Evolutionary conservation across 2,113 vertebrate genomes (phyloP).

Genomic region (Trochalopteron elliotii): DNA sequence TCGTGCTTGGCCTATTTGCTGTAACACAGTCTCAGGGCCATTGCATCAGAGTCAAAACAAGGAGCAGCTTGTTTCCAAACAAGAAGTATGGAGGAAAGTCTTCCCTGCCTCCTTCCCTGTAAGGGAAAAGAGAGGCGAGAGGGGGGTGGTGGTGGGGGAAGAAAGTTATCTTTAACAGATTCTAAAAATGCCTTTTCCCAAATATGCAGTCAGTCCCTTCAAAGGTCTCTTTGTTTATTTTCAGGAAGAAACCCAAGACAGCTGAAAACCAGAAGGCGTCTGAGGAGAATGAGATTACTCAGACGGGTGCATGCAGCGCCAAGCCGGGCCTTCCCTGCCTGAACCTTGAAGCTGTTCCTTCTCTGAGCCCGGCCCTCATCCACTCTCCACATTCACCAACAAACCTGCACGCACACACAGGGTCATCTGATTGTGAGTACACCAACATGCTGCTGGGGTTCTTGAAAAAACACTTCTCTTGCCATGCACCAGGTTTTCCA

Average conservation of each 20-base stretch:
- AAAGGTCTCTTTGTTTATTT: conserved; percentile 85
- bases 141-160: neutral
- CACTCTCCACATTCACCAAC: conserved; percentile 87
- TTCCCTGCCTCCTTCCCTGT: conserved; percentile 56
- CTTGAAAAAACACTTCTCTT: neutral
- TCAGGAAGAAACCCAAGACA: conserved; percentile 86
- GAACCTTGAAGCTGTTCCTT: conserved; percentile 86
- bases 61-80: conserved; percentile 79
- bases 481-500: neutral
- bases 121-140: conserved; percentile 33
- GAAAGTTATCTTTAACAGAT: conserved; percentile 84
- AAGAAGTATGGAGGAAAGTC: conserved; percentile 74
- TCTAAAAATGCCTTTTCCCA: conserved; percentile 85
- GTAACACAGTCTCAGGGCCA: conserved; percentile 70
- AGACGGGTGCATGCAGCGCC: conserved; percentile 89
- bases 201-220: conserved; percentile 80
- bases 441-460: conserved; percentile 12
- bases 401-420: conserved; percentile 87
- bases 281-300: conserved; percentile 96
- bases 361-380: conserved; percentile 85
- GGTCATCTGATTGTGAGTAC: conserved; percentile 98
- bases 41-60: conserved; percentile 77
- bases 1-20: conserved; percentile 72
- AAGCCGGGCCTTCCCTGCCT: conserved; percentile 88
- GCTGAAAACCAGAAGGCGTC: conserved; percentile 90